These are phyloP conservation scores for Pachyuromys duprasi DNA, from an alignment of 2,797 vertebrate species.

Conservation along the genomic window DNA sequence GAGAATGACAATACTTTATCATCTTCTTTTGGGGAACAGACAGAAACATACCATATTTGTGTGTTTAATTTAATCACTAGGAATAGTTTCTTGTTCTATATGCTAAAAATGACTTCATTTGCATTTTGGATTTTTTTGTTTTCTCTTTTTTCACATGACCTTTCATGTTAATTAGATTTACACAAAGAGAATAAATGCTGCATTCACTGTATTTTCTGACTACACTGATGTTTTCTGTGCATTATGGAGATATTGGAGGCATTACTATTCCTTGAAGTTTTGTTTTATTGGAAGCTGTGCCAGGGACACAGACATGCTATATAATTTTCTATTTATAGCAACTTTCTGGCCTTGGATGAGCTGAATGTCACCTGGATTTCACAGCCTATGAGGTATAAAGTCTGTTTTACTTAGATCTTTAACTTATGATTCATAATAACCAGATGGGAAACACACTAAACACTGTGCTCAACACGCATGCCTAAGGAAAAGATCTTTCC, in stretches of 20 bases:
- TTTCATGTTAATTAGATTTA: slow-evolving; percentile 24
- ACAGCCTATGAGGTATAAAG: not conserved
- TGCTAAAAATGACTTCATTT: slow-evolving; percentile 65
- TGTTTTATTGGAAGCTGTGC: slow-evolving; percentile 56
- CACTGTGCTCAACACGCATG: slow-evolving; percentile 78
- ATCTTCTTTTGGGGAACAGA: slow-evolving; percentile 16
- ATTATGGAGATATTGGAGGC: slow-evolving; percentile 38
- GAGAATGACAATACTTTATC: slow-evolving; percentile 38
- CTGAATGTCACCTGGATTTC: slow-evolving; percentile 64
- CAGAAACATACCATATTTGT: not conserved
- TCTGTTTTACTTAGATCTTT: slow-evolving; percentile 78
- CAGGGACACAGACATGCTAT: slow-evolving; percentile 40
- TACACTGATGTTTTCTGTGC: not conserved
- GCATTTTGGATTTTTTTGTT: not conserved
- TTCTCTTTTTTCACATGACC: not conserved
- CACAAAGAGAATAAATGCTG: slow-evolving; percentile 44
- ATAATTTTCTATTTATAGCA: slow-evolving; percentile 66
- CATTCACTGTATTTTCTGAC: slow-evolving; percentile 29
- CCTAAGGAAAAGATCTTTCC: slow-evolving; percentile 82
- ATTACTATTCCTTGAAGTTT: slow-evolving; percentile 62
- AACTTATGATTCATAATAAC: slow-evolving; percentile 52
- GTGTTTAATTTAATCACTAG: not conserved
- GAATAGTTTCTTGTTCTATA: not conserved
- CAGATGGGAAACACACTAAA: slow-evolving; percentile 71
- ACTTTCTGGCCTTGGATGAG: slow-evolving; percentile 58